Evolutionary conservation across 2,888 invertebrate genomes (phyloP), one percentile per base, ranked within the genome.

Genomic region (Meganola albula): DNA sequence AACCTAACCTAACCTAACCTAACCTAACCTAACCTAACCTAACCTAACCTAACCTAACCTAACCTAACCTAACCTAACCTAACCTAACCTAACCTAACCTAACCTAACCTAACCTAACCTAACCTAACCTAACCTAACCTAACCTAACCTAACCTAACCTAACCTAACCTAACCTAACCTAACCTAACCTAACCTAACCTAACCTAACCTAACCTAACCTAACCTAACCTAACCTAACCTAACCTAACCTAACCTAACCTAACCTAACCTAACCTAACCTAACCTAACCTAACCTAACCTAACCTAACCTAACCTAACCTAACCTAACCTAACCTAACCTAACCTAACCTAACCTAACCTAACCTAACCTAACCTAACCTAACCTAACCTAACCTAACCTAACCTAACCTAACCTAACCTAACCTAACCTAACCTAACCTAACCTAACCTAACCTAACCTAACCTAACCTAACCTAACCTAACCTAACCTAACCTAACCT

Each of bases 241-340:
- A 27, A 27, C 27, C 27, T 27, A 27, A 27, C 27, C 27, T 27
- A 27, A 27, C 27, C 27, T 27, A 27, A 27, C 27, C 27, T 27
- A 27, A 27, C 27, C 27, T 27, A 27, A 27, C 27, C 27, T 27
- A 27, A 27, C 27, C 27, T 27, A 27, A 27, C 27, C 27, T 27
- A 27, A 27, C 27, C 27, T 27, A 27, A 27, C 27, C 27, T 27
- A 27, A 27, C 27, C 27, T 27, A 27, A 27, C 27, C 28, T 27
- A 27, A 27, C 27, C 27, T 27, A 36, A 36, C 31, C 31, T 36
- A 36, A 36, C 36, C 31, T 27, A 36, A 31, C 36, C 36, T 36
- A 31, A 36, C 36, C 26, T 36, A 31, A 28, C 28, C 29, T 29
- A 29, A 29, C 29, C 29, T 29, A 29, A 29, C 29, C 29, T 29